Evolutionary conservation across 2,113 vertebrate species (phyloP).

Genomic region (Brachypteracias leptosomus): DNA sequence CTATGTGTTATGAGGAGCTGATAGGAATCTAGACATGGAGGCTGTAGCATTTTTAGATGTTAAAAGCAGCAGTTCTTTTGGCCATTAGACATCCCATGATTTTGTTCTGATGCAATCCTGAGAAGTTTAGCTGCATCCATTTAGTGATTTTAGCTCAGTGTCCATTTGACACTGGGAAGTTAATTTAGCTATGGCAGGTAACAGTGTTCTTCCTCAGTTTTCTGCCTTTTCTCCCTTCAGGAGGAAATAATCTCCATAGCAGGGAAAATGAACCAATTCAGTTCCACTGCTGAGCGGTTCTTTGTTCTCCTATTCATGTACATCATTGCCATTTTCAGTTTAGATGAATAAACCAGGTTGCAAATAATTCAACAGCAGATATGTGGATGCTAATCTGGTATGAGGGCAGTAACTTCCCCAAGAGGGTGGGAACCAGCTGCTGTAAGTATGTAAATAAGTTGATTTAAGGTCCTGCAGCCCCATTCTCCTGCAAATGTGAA

Average conservation of each 20-base stretch:
- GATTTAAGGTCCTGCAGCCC: not conserved
- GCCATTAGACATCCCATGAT: not conserved
- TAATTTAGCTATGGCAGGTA: not conserved
- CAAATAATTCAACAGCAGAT: not conserved
- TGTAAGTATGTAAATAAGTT: not conserved
- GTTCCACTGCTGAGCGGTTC: not conserved
- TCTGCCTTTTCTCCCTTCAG: not conserved
- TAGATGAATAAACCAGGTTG: not conserved
- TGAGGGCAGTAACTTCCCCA: fast-evolving
- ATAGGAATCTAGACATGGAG: not conserved
- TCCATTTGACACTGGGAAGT: not conserved
- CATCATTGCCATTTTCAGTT: not conserved
- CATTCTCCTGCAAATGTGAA: not conserved
- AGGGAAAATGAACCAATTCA: not conserved
- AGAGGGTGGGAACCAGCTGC: not conserved
- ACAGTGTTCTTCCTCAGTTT: not conserved
- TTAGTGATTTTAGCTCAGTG: not conserved
- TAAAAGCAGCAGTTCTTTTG: not conserved
- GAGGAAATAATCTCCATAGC: not conserved
- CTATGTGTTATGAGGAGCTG: not conserved
- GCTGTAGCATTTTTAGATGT: not conserved
- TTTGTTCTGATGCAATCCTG: not conserved
- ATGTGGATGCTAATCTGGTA: not conserved
- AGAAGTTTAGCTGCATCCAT: not conserved
- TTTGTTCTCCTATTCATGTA: not conserved